A percentile compares a stretch with the other conserved stretches of the same genome.
Evolutionary conservation across 2,888 invertebrate species (phyloP).

Genomic region (Folsomia manolachei): DNA sequence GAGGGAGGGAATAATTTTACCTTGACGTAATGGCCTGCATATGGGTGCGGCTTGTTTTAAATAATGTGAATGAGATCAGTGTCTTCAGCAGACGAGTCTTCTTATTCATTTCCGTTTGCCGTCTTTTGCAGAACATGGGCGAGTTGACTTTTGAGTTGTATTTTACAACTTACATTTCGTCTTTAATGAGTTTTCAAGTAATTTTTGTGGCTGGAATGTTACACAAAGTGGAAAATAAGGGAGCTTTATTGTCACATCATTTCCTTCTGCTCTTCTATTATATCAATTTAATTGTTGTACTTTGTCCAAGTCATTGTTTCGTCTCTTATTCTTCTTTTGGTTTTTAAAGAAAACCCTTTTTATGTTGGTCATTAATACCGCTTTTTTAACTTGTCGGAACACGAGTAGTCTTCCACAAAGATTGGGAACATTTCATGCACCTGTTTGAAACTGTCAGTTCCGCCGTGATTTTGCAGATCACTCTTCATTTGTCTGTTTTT

Average conservation of each 20-base stretch:
- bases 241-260: slow-evolving; percentile 20
- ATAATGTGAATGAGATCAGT: too few species aligned
- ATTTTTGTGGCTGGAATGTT: not conserved
- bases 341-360: not conserved
- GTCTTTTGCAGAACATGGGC: not conserved
- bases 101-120: not conserved
- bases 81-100: not conserved
- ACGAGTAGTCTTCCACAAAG: not conserved
- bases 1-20: too few species aligned
- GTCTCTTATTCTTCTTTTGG: not conserved
- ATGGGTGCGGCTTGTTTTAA: not conserved
- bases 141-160: too few species aligned
- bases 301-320: not conserved
- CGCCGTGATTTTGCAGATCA: not conserved
- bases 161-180: too few species aligned
- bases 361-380: not conserved
- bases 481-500: not conserved
- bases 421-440: not conserved
- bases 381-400: not conserved
- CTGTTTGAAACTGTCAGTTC: not conserved
- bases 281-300: not conserved
- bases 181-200: too few species aligned
- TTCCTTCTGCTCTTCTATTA: slow-evolving; percentile 12
- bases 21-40: not conserved
- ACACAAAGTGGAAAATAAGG: not conserved